A percentile compares a stretch with the other conserved stretches of the same genome.
Evolutionary conservation across 2,113 vertebrate genomes (phyloP).

Genomic region (Probosciger aterrimus): DNA sequence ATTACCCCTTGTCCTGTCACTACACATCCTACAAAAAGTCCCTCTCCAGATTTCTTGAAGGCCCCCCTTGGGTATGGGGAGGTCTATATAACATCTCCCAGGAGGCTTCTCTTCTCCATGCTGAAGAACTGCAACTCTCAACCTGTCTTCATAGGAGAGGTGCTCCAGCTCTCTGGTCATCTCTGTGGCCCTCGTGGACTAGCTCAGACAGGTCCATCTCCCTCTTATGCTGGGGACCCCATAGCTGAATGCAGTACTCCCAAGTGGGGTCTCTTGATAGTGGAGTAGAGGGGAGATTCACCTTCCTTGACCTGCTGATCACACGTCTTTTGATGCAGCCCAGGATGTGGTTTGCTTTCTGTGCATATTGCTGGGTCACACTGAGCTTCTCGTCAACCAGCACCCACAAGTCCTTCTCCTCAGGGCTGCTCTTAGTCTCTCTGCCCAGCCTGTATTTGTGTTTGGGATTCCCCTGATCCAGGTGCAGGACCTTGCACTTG

Average conservation of each 20-base stretch:
- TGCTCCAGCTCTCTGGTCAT: not conserved
- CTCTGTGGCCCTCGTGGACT: not conserved
- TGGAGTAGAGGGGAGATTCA: not conserved
- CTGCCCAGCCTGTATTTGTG: not conserved
- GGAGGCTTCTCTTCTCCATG: not conserved
- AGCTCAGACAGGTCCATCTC: not conserved
- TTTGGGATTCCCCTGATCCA: not conserved
- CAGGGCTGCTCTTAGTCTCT: not conserved
- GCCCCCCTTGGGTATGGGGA: not conserved
- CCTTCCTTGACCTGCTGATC: not conserved
- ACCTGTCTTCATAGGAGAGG: not conserved
- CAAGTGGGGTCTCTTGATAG: not conserved
- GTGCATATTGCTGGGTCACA: accelerated
- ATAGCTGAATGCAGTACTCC: not conserved
- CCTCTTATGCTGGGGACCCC: not conserved
- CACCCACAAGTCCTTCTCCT: not conserved
- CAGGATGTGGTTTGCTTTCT: not conserved
- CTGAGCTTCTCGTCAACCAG: not conserved
- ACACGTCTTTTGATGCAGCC: not conserved
- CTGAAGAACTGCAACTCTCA: not conserved
- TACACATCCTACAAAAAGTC: not conserved
- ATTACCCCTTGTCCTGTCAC: not conserved
- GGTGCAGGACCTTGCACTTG: not conserved
- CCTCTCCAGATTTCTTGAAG: not conserved
- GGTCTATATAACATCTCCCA: not conserved